These are phyloP conservation scores for Hirudinaria manillensis DNA, from an alignment of 2,888 invertebrate genomes.

Conservation along the genomic window DNA sequence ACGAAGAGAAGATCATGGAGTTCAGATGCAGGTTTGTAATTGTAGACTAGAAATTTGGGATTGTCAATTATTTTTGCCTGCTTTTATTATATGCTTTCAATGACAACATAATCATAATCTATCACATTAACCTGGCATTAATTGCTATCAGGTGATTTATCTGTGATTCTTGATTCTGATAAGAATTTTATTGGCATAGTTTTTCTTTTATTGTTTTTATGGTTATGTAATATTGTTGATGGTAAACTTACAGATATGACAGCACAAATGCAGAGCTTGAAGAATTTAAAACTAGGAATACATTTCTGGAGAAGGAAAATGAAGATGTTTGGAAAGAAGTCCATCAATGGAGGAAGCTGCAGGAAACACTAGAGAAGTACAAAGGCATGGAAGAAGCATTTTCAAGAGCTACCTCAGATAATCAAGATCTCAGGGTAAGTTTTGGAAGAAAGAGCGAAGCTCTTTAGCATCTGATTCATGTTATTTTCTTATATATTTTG, in stretches of 20 bases:
- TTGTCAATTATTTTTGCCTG: too few species aligned
- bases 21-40: too few species aligned
- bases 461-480: not conserved
- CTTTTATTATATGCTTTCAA: too few species aligned
- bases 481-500: not conserved
- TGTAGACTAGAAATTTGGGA: too few species aligned
- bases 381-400: slow-evolving; percentile 3
- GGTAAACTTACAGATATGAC: not conserved
- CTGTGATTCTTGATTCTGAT: too few species aligned
- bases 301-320: slow-evolving; percentile 10
- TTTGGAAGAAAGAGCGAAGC: not conserved
- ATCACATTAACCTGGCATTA: too few species aligned
- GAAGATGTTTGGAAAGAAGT: not conserved
- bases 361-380: not conserved
- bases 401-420: not conserved
- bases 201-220: too few species aligned
- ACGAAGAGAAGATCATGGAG: not conserved
- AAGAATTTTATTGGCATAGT: too few species aligned
- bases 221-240: too few species aligned
- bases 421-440: not conserved
- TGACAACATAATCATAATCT: too few species aligned
- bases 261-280: not conserved
- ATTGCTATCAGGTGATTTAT: too few species aligned
- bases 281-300: not conserved
- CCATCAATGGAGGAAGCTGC: not conserved